Evolutionary conservation across 2,888 invertebrate species (phyloP).

Genomic region (Dolomedes plantarius): DNA sequence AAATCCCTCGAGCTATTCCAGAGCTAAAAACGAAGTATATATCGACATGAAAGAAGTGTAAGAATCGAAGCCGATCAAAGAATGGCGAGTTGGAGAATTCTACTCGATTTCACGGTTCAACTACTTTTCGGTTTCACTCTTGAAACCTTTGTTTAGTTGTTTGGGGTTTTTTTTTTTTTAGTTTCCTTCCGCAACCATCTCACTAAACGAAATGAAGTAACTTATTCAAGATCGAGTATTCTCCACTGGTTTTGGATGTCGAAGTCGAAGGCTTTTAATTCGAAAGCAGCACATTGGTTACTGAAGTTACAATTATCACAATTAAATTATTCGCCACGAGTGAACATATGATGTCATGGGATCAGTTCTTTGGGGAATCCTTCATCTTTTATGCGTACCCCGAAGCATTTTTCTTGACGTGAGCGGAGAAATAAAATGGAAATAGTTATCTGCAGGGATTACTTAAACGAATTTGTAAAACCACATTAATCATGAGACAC

Average conservation of each 20-base stretch:
- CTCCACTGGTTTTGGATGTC: neutral
- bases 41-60: neutral
- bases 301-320: constrained; percentile 48
- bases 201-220: neutral
- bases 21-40: no score
- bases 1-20: neutral
- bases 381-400: neutral
- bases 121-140: neutral
- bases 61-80: neutral
- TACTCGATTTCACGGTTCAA: neutral
- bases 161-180: no score
- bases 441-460: neutral
- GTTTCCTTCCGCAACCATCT: no score
- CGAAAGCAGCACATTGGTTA: neutral
- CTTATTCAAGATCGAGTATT: neutral
- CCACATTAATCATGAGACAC: no score
- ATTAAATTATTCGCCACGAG: constrained; percentile 39
- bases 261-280: neutral
- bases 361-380: neutral
- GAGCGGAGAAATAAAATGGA: neutral
- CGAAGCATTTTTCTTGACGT: neutral
- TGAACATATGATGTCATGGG: constrained; percentile 2
- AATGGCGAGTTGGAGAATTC: neutral
- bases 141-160: no score
- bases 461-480: constrained; percentile 9